Evolutionary conservation across 2,888 invertebrate genomes (phyloP), one percentile per base, ranked within the genome.

Genomic region (Molorchus minor): DNA sequence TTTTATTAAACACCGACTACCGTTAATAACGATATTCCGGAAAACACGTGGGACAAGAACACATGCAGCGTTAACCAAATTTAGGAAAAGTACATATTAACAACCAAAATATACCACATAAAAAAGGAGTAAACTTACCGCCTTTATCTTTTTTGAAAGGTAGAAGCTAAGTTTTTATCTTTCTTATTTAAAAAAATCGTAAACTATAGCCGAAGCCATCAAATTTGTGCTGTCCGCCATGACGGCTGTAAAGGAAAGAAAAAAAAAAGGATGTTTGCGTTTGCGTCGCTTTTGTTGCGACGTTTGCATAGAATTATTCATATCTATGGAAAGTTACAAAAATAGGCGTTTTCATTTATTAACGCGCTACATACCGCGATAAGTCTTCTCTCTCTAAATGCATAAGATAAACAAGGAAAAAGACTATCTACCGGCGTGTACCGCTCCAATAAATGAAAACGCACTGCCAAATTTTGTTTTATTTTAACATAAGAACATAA

Each of bases 91-190:
- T 62, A 85, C 91, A 88, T 84, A 92, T 13, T 21, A 15, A 0
- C 5, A 33, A 19, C 10, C 5, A 21, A 2, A 13, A 20, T 15
- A 35, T 49, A 49, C 16, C 16, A 13, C 38, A 17, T 25, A 25
- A 16, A 20, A 19, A 35, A 47, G 25, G 8, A 15, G 19, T 4
- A 12, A 33, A 61, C 66, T 60, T 58, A 66, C 66, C 82, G 89
- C 87, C 77, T 91, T 91, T 1, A 87, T 85, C 81, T 89, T 90
- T 72, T 85, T 72, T 88, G 84, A 75, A 88, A 91, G 46, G 87
- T 83, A 71, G 86, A 84, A 0, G 92, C 92, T 21, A 92, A 73
- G 3, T 84, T 81, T 76, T 87, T 87, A 73, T 91, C 88, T 65
- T 85, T 83, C 66, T 83, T 85, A 58, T 81, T 77, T 57, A 93